Base-by-base conservation (phyloP, 1,140 invertebrate genomes). In the Sarcophaga peregrina region DNA sequence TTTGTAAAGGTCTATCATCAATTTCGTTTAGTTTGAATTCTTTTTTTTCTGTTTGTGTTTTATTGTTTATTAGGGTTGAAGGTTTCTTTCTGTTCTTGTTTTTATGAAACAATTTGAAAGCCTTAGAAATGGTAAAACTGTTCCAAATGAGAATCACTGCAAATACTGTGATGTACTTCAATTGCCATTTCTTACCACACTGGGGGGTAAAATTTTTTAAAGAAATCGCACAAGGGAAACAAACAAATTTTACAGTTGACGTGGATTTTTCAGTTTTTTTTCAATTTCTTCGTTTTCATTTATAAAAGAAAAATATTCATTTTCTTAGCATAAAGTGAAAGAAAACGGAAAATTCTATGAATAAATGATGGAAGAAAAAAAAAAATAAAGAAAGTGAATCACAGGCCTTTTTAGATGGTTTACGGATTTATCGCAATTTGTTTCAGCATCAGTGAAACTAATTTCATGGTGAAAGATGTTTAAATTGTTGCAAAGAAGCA, bases 381-480 rank as follows among this genome's bases (percentile, higher is more conserved):
- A 37, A 37, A 37, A 37, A 37, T n/a, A n/a, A 4, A 37, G 25
- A 37, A 4, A 2, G 25, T 37, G 25, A 37, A 48, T 17, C 4
- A 11, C 4, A 46, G 11, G 47, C 75, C n/a, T 5, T 50, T 17
- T 78, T 50, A 78, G 50, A 20, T 17, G 25, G 25, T 4, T 25
- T 8, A 78, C 8, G 25, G 45, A 81, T 81, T 81, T 81, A 81
- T 81, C 80, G 54, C 80, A 81, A 81, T 81, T 81, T 68, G 54
- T 81, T 81, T 81, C 80, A 81, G 80, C 80, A 81, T 81, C 54
- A 81, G 25, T 62, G 80, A 81, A 81, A 11, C 80, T 81, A 81
- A 81, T 81, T 81, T 81, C 80, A 47, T 46, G 25, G 11, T 47
- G 52, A 46, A 68, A 68, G 62, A 20, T 68, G 62, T 68, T 9